Conservation (phyloP, 1,140 invertebrate species). For the Bombus terrestris region DNA sequence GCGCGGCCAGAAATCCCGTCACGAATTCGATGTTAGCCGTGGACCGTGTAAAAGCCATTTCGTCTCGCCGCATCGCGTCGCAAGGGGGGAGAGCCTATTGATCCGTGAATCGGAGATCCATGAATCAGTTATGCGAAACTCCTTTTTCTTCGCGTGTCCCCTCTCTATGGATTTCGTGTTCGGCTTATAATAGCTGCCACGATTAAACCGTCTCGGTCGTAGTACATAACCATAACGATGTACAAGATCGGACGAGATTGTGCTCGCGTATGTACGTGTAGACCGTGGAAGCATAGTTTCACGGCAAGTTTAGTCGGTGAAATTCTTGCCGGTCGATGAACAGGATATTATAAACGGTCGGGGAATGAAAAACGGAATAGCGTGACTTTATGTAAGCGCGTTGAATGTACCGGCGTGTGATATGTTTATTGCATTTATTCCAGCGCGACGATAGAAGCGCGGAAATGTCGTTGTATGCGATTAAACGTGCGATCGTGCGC, state of each 20-base stretch:
- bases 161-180: constrained; percentile 30
- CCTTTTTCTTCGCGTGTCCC: constrained; percentile 1
- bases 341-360: background rate
- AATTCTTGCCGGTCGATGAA: constrained; percentile 5
- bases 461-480: background rate
- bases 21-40: constrained; percentile 46
- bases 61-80: constrained; percentile 29
- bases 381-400: background rate
- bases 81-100: constrained; percentile 34
- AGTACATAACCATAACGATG: constrained; percentile 42
- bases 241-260: background rate
- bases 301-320: constrained; percentile 20
- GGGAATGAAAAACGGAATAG: background rate
- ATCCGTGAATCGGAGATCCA: constrained; percentile 55
- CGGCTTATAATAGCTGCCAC: constrained; percentile 49
- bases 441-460: background rate
- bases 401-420: background rate
- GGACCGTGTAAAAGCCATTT: constrained; percentile 51
- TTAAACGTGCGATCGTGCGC: background rate
- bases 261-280: background rate
- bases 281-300: constrained; percentile 2
- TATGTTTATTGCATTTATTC: constrained; percentile 22
- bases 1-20: background rate
- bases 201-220: constrained; percentile 57
- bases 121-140: background rate